These are phyloP conservation scores for Amphipyra berbera DNA, from an alignment of 2,888 invertebrate genomes.

Conservation along the genomic window DNA sequence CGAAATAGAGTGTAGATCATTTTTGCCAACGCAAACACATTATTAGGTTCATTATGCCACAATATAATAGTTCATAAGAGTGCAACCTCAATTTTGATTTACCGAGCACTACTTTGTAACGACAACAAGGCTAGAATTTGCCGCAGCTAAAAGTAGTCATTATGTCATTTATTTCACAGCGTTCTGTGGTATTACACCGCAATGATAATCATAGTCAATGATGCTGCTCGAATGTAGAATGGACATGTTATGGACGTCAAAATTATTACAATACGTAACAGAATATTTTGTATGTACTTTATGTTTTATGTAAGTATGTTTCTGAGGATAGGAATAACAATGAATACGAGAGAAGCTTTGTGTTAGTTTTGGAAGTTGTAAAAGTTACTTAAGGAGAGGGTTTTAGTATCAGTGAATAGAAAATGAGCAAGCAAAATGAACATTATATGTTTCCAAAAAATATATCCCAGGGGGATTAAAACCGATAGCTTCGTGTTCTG, in stretches of 20 bases:
- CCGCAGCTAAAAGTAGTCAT: slow-evolving; percentile 33
- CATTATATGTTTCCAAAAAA: too few species aligned
- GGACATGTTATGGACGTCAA: slow-evolving; percentile 20
- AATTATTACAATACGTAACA: slow-evolving; percentile 31
- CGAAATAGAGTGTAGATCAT: too few species aligned
- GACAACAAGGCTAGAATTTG: slow-evolving; percentile 18
- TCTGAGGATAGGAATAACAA: neutral
- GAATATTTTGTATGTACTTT: slow-evolving; percentile 5
- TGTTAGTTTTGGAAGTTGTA: too few species aligned
- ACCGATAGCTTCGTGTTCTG: too few species aligned
- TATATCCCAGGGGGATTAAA: too few species aligned
- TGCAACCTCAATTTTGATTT: slow-evolving; percentile 7
- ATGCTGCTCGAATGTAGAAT: slow-evolving; percentile 31
- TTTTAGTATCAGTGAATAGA: too few species aligned
- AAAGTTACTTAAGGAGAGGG: too few species aligned
- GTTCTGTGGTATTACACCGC: slow-evolving; percentile 35
- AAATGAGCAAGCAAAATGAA: too few species aligned
- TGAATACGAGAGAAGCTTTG: too few species aligned
- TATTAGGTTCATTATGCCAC: too few species aligned
- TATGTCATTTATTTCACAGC: slow-evolving; percentile 36
- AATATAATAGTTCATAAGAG: too few species aligned
- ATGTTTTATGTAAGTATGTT: slow-evolving; percentile 1
- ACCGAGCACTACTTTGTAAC: slow-evolving; percentile 9
- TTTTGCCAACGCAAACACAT: too few species aligned
- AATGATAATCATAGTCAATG: slow-evolving; percentile 47